A percentile compares a stretch with the other conserved stretches of the same genome.
phyloP scores from a whole-genome alignment of 2,888 invertebrate genomes.

The Ashinkailepas kermadecensis region DNA sequence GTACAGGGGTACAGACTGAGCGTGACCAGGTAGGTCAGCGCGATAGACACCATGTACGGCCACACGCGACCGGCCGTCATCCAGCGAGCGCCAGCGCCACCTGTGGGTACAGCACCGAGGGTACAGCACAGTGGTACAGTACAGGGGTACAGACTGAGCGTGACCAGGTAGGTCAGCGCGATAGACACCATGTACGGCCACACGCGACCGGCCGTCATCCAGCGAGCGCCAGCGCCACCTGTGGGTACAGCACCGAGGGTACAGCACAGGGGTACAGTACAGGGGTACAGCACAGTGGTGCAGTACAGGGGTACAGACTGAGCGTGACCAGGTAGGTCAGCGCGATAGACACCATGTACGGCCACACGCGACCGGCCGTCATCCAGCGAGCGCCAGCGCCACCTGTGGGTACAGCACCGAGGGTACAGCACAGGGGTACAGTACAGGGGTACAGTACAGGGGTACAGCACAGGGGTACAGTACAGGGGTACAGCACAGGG shows the following conservation, averaged over 20 bases:
- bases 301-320: constrained; percentile 56
- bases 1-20: constrained; percentile 63
- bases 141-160: constrained; percentile 59
- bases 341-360: constrained; percentile 82
- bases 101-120: constrained; percentile 44
- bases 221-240: constrained; percentile 64
- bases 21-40: constrained; percentile 80
- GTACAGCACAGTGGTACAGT: too few relatives aligned
- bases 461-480: too few relatives aligned
- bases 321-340: constrained; percentile 83
- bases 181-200: constrained; percentile 89
- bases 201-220: constrained; percentile 72
- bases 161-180: constrained; percentile 79
- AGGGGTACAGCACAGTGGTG: too few relatives aligned
- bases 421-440: too few relatives aligned
- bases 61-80: constrained; percentile 75
- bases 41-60: constrained; percentile 84
- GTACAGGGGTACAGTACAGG: too few relatives aligned
- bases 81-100: constrained; percentile 62
- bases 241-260: constrained; percentile 34
- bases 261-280: too few relatives aligned
- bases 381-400: constrained; percentile 65
- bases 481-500: constrained; percentile 34
- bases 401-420: constrained; percentile 47
- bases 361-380: constrained; percentile 75